These are phyloP conservation scores for Bambusicola thoracicus DNA, from an alignment of 2,113 vertebrate species.

Conservation along the genomic window DNA sequence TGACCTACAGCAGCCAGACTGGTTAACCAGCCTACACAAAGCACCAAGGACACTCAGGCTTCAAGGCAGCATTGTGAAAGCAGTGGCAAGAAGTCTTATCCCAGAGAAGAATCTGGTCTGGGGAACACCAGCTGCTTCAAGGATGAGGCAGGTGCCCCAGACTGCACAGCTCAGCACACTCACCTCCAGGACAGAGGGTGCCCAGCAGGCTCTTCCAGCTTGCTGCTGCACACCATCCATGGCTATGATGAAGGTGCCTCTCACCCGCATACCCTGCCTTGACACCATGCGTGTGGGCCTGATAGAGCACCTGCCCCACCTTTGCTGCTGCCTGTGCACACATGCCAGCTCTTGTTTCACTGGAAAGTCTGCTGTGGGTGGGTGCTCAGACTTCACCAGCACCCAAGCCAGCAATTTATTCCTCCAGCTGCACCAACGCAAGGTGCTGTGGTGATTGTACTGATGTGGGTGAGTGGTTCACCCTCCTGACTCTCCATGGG, in stretches of 20 bases:
- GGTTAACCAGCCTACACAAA: not conserved
- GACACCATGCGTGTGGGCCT: not conserved
- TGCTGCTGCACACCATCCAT: not conserved
- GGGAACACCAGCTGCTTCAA: conserved; percentile 25
- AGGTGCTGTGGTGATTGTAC: not conserved
- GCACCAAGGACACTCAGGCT: not conserved
- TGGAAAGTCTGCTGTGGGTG: not conserved
- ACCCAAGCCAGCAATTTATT: not conserved
- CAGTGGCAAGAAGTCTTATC: not conserved
- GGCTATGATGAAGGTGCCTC: not conserved
- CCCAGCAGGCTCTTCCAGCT: not conserved
- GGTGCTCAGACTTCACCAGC: not conserved
- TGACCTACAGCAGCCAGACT: not conserved
- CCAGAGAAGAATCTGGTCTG: not conserved
- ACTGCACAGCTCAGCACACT: not conserved
- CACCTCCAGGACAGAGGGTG: not conserved
- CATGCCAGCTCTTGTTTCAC: not conserved
- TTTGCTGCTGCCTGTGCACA: conserved; percentile 2
- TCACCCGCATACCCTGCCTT: not conserved
- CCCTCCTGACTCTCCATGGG: not conserved
- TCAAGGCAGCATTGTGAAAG: not conserved
- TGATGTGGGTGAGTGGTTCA: not conserved
- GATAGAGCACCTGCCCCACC: not conserved
- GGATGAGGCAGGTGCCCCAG: not conserved
- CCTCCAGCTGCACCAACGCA: not conserved